Conservation (phyloP, 2,113 vertebrate species). For the Chloropsis cyanopogon region DNA sequence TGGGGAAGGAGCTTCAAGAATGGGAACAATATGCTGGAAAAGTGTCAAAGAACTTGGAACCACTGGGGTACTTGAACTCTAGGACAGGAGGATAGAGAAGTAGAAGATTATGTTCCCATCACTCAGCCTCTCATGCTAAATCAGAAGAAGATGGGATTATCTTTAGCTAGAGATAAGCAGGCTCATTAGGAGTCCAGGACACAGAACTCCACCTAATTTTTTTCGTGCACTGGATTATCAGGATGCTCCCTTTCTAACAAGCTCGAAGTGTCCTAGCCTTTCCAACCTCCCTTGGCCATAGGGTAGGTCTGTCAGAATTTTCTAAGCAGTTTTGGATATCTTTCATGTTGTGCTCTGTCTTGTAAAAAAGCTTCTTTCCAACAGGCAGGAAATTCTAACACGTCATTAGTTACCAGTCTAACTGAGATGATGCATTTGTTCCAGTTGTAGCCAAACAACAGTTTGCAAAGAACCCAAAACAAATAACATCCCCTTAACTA, state of each 20-base stretch:
- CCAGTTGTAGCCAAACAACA: background rate
- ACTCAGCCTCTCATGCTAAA: background rate
- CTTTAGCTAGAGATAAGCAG: background rate
- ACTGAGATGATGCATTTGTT: background rate
- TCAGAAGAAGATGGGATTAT: slow-evolving; percentile 9
- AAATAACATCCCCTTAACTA: background rate
- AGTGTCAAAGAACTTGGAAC: slow-evolving; percentile 1
- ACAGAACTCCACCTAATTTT: background rate
- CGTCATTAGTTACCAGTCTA: background rate
- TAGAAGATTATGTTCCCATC: background rate
- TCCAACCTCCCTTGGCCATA: background rate
- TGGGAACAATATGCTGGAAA: background rate
- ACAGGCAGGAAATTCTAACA: background rate
- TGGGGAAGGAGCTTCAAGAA: background rate
- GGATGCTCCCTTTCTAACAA: background rate
- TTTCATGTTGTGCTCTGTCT: background rate
- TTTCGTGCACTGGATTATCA: background rate
- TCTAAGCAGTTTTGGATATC: background rate
- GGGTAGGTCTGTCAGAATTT: background rate
- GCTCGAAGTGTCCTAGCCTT: background rate
- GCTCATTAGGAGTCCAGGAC: slow-evolving; percentile 7
- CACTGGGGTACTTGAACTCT: slow-evolving; percentile 25
- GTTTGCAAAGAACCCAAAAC: background rate
- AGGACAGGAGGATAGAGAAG: slow-evolving; percentile 19
- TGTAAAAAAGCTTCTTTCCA: background rate